phyloP scores from a whole-genome alignment of 2,797 vertebrate species.

The Synaphobranchus kaupii region DNA sequence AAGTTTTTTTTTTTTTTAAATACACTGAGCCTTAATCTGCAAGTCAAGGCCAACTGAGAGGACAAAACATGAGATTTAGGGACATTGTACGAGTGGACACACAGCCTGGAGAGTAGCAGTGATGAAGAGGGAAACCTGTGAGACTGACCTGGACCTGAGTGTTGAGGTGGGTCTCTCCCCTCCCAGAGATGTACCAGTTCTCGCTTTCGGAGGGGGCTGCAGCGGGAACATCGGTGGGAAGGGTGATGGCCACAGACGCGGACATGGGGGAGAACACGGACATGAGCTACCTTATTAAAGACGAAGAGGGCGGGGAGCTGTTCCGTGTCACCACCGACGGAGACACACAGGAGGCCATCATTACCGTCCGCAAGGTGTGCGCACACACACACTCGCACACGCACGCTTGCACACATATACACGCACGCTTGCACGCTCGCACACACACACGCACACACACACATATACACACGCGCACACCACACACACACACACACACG shows the following conservation, averaged over 20 bases:
- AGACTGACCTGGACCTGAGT: background rate
- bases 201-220: conserved; percentile 84
- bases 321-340: conserved; percentile 90
- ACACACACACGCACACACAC: too few relatives aligned
- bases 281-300: conserved; percentile 92
- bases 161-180: background rate
- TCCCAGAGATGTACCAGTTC: conserved; percentile 96
- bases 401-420: too few relatives aligned
- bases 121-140: background rate
- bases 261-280: conserved; percentile 97
- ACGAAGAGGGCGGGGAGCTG: conserved; percentile 81
- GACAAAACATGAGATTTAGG: too few relatives aligned
- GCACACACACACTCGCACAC: too few relatives aligned
- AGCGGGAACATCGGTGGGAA: conserved; percentile 84
- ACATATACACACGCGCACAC: too few relatives aligned
- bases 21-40: too few relatives aligned
- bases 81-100: background rate
- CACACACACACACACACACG: too few relatives aligned
- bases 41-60: background rate
- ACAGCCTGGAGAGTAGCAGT: background rate
- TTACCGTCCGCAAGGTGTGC: conserved; percentile 87
- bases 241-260: conserved; percentile 89
- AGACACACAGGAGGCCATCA: conserved; percentile 90
- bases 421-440: too few relatives aligned
- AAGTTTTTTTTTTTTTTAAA: too few relatives aligned